Conservation (phyloP, 2,113 vertebrate genomes). For the Paracanthobrama guichenoti region DNA sequence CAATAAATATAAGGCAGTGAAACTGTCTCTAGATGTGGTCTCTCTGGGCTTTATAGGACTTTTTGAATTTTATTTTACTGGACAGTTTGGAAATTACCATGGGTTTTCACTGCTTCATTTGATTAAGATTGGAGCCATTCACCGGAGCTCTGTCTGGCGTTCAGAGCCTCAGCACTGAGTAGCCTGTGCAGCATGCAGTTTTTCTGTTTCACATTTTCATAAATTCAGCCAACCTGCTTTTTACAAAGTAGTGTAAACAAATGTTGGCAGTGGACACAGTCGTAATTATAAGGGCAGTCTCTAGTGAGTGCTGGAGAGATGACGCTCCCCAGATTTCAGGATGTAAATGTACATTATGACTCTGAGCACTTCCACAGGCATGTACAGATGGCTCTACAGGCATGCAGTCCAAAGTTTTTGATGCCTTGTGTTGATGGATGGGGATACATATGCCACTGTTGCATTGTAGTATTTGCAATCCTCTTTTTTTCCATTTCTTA, state of each 20-base stretch:
- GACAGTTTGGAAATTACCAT: slow-evolving; percentile 43
- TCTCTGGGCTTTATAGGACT: slow-evolving; percentile 12
- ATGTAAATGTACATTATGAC: background rate
- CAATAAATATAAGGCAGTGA: background rate
- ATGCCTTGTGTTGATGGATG: slow-evolving; percentile 25
- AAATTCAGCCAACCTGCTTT: slow-evolving; percentile 34
- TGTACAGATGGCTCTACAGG: slow-evolving; percentile 31
- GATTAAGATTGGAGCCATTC: slow-evolving; percentile 34
- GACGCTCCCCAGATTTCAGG: background rate
- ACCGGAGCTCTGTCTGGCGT: slow-evolving; percentile 6
- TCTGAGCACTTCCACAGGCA: slow-evolving; percentile 15
- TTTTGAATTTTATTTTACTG: slow-evolving; percentile 43
- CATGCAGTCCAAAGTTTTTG: background rate
- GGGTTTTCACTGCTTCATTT: slow-evolving; percentile 31
- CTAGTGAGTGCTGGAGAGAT: background rate
- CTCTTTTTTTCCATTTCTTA: background rate
- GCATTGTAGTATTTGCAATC: background rate
- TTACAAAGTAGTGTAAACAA: slow-evolving; percentile 31
- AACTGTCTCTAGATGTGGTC: slow-evolving; percentile 20
- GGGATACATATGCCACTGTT: slow-evolving; percentile 23
- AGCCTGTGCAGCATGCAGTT: slow-evolving; percentile 21
- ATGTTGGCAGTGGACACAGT: background rate
- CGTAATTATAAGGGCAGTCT: slow-evolving; percentile 28
- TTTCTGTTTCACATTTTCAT: slow-evolving; percentile 38
- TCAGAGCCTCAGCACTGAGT: background rate